Evolutionary conservation across 2,888 invertebrate genomes (phyloP).

Genomic region (Drosophila neoperkinsi): DNA sequence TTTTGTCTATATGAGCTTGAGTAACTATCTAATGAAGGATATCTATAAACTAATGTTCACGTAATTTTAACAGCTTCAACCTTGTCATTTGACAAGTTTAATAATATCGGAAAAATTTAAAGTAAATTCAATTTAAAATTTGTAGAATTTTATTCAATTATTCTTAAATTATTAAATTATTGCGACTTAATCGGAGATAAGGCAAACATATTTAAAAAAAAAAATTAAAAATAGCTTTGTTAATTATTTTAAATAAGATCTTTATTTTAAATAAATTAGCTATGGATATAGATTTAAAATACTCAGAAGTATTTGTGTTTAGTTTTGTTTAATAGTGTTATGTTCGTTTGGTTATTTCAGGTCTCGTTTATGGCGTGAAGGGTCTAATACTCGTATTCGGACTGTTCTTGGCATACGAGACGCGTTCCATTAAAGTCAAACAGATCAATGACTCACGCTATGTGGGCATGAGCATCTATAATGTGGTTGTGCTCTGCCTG

Average conservation of each 20-base stretch:
- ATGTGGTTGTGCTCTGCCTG: conserved; percentile 98
- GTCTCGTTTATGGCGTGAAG: conserved; percentile 98
- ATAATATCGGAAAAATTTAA: neutral
- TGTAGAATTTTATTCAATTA: neutral
- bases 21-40: too few species aligned
- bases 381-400: conserved; percentile 98
- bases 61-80: neutral
- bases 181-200: neutral
- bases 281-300: neutral
- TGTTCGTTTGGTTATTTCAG: conserved; percentile 86
- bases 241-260: neutral
- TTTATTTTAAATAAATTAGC: neutral
- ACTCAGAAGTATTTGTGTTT: neutral
- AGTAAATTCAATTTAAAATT: neutral
- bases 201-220: neutral
- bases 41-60: neutral
- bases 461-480: conserved; percentile 99
- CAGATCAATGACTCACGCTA: conserved; percentile 99
- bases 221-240: neutral
- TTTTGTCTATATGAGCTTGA: too few species aligned
- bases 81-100: neutral
- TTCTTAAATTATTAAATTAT: neutral
- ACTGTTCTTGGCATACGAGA: conserved; percentile 98
- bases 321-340: neutral
- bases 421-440: conserved; percentile 97